Percentiles rank a stretch among this genome's conserved stretches.
Conservation (phyloP, 2,888 invertebrate species). For the Clivina fossor region DNA sequence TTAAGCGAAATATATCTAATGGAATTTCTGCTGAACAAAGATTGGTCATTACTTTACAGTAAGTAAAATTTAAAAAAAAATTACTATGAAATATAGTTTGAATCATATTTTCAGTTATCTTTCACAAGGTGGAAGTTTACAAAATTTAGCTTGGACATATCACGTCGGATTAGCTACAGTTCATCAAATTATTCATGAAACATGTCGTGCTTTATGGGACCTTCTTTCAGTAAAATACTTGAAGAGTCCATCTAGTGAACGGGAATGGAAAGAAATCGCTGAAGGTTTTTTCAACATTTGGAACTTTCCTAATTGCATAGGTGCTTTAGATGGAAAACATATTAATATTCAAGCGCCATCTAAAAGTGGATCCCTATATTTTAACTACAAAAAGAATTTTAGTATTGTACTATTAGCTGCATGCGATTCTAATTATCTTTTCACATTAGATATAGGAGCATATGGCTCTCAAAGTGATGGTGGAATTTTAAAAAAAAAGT, state of each 20-base stretch:
- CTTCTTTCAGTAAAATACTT: not conserved
- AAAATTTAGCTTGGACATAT: slow-evolving; percentile 8
- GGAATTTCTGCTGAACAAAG: too few relatives aligned
- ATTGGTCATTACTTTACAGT: too few relatives aligned
- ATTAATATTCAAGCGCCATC: slow-evolving; percentile 40
- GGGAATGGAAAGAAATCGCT: slow-evolving; percentile 1
- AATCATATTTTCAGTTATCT: slow-evolving; percentile 6
- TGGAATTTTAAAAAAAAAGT: slow-evolving; percentile 23
- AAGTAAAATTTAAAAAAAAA: too few relatives aligned
- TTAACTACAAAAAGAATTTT: slow-evolving; percentile 42
- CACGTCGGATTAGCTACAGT: slow-evolving; percentile 14
- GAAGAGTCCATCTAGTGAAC: not conserved
- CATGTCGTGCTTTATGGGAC: slow-evolving; percentile 2
- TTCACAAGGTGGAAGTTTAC: slow-evolving; percentile 1
- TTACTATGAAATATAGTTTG: too few relatives aligned
- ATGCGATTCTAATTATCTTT: too few relatives aligned
- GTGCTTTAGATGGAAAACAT: slow-evolving; percentile 44
- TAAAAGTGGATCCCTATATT: slow-evolving; percentile 37
- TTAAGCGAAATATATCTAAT: too few relatives aligned
- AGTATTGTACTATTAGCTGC: slow-evolving; percentile 27
- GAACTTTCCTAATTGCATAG: slow-evolving; percentile 25
- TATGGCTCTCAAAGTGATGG: slow-evolving; percentile 31
- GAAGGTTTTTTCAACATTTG: slow-evolving; percentile 7
- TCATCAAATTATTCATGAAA: slow-evolving; percentile 1
- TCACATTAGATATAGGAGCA: slow-evolving; percentile 35